phyloP scores from a whole-genome alignment of 2,797 vertebrate genomes.

The Pipistrellus kuhlii region DNA sequence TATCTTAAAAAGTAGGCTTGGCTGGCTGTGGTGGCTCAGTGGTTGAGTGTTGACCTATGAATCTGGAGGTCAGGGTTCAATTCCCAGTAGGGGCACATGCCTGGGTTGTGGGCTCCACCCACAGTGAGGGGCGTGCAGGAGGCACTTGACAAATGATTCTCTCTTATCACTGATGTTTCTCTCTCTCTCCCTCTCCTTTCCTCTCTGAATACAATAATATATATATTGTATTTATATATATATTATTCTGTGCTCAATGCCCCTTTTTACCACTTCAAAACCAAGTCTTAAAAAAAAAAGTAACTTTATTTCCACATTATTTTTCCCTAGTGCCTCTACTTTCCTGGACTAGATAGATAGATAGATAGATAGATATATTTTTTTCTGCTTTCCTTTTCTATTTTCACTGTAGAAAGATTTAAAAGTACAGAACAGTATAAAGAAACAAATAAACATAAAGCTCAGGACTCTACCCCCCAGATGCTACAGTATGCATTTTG shows the following conservation, averaged over 20 bases:
- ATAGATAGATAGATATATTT: background rate
- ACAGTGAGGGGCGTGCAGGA: too few relatives aligned
- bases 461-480: background rate
- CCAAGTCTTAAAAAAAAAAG: slow-evolving; percentile 32
- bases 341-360: background rate
- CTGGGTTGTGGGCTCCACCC: too few relatives aligned
- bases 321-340: background rate
- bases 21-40: too few relatives aligned
- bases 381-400: slow-evolving; percentile 13
- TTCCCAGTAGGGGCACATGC: too few relatives aligned
- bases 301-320: background rate
- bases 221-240: background rate
- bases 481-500: background rate
- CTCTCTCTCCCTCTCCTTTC: too few relatives aligned
- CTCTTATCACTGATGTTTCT: too few relatives aligned
- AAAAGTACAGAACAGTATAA: background rate
- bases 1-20: background rate
- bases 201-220: too few relatives aligned
- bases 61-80: too few relatives aligned
- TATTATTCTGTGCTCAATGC: background rate
- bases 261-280: slow-evolving; percentile 2
- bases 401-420: slow-evolving; percentile 21
- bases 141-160: too few relatives aligned
- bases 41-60: too few relatives aligned
- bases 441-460: background rate